Conservation (phyloP, 2,797 vertebrate species). For the Eulemur rubriventer region DNA sequence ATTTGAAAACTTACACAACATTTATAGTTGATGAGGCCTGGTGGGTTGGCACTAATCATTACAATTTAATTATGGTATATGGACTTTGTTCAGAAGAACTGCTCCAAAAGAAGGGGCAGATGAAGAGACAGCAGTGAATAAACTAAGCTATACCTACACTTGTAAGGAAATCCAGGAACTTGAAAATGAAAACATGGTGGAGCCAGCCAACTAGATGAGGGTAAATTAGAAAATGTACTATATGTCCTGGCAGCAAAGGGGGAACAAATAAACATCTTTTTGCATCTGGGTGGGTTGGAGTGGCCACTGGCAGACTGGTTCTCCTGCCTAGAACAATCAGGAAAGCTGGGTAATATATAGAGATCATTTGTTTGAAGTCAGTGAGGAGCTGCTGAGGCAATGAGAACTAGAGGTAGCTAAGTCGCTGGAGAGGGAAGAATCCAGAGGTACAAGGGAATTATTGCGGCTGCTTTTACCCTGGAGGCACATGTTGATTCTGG, state of each 20-base stretch:
- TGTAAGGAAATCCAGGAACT: background rate
- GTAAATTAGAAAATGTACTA: background rate
- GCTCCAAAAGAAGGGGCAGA: background rate
- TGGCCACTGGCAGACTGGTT: background rate
- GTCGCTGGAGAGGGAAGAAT: background rate
- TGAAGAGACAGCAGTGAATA: background rate
- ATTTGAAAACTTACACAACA: background rate
- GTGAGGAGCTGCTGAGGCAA: background rate
- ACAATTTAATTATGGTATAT: background rate
- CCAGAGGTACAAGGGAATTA: background rate
- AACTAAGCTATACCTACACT: background rate
- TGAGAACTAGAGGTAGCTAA: background rate
- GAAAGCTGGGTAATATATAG: background rate
- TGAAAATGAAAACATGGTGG: slow-evolving; percentile 21
- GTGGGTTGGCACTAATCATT: background rate
- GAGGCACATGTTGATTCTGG: background rate
- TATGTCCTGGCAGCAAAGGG: background rate
- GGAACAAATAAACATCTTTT: background rate
- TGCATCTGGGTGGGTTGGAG: background rate
- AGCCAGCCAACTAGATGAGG: background rate
- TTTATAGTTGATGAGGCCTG: background rate
- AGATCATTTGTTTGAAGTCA: background rate
- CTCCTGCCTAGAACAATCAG: background rate
- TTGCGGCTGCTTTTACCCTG: background rate
- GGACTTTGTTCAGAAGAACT: slow-evolving; percentile 4